phyloP scores from a whole-genome alignment of 2,888 invertebrate genomes.

The Rhagonycha lutea region DNA sequence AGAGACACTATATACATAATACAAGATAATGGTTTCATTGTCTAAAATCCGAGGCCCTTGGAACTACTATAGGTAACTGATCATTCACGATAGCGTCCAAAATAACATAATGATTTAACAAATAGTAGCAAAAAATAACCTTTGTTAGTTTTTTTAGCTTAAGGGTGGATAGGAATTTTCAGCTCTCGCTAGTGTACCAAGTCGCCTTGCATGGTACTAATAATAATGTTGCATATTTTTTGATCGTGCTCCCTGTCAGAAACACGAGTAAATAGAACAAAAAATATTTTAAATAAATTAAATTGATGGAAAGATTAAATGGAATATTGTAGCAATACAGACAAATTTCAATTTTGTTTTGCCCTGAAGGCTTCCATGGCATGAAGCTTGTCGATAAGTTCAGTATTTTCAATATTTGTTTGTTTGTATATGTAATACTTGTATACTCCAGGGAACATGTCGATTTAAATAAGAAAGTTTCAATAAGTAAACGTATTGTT shows the following conservation, averaged over 20 bases:
- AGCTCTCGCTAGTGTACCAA: too few relatives aligned
- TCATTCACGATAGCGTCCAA: too few relatives aligned
- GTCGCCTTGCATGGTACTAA: background rate
- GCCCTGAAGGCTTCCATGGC: background rate
- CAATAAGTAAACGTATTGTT: constrained; percentile 26
- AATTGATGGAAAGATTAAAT: background rate
- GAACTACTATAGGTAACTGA: too few relatives aligned
- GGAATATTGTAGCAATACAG: background rate
- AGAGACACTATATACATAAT: too few relatives aligned
- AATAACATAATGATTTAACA: too few relatives aligned
- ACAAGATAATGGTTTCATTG: too few relatives aligned
- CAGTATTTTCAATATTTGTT: background rate
- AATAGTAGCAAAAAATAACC: too few relatives aligned
- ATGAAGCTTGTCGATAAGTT: background rate
- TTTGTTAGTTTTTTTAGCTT: too few relatives aligned
- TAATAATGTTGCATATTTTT: background rate
- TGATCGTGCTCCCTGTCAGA: background rate
- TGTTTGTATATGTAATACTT: background rate
- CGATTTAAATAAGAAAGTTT: constrained; percentile 27
- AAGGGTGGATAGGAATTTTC: too few relatives aligned
- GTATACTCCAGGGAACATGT: constrained; percentile 15
- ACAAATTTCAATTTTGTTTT: background rate
- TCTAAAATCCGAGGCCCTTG: too few relatives aligned
- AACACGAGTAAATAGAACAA: background rate
- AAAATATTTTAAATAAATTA: background rate